Evolutionary conservation across 2,888 invertebrate genomes (phyloP).

Genomic region (Apodemia mormo): DNA sequence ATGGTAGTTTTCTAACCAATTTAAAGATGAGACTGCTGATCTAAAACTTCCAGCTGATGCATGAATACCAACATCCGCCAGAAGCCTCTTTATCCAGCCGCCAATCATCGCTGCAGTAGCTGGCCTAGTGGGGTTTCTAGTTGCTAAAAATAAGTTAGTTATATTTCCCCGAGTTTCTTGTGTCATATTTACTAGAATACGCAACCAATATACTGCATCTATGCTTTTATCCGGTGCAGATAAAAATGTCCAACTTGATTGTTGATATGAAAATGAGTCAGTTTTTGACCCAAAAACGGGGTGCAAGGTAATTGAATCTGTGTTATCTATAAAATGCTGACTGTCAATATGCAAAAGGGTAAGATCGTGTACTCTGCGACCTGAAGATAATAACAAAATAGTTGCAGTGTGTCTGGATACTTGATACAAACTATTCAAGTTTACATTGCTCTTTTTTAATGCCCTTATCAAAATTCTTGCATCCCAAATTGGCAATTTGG

Average conservation of each 20-base stretch:
- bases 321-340: constrained; percentile 29
- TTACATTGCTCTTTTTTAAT: constrained; percentile 22
- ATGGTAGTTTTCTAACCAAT: constrained; percentile 31
- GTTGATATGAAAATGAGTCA: constrained; percentile 28
- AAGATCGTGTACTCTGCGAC: constrained; percentile 37
- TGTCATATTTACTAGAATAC: constrained; percentile 18
- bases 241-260: constrained; percentile 31
- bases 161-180: constrained; percentile 11
- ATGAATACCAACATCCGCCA: constrained; percentile 27
- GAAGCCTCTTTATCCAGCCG: constrained; percentile 27
- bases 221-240: constrained; percentile 13
- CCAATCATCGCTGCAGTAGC: constrained; percentile 21
- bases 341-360: constrained; percentile 31
- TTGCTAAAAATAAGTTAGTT: too few species aligned
- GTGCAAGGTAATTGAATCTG: constrained; percentile 30
- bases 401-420: constrained; percentile 29
- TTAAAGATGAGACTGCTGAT: constrained; percentile 32
- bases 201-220: constrained; percentile 6
- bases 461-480: too few species aligned
- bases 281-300: constrained; percentile 38
- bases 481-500: constrained; percentile 30
- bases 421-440: constrained; percentile 27
- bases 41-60: constrained; percentile 31
- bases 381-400: too few species aligned
- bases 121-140: constrained; percentile 17